A percentile compares a stretch with the other conserved stretches of the same genome.
Evolutionary conservation across 2,888 invertebrate genomes (phyloP).

Genomic region (Apeira syringaria): DNA sequence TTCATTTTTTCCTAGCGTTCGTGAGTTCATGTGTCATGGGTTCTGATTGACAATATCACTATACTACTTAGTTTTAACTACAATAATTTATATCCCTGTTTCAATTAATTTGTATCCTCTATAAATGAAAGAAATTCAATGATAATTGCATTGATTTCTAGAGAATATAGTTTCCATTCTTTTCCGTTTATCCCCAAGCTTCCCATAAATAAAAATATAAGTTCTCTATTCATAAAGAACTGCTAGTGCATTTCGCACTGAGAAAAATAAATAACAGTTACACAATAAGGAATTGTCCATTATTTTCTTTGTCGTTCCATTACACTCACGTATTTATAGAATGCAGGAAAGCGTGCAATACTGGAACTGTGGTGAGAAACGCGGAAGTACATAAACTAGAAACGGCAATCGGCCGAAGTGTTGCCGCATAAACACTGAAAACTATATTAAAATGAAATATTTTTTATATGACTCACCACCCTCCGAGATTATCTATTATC

Average conservation of each 20-base stretch:
- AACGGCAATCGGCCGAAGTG: constrained; percentile 22
- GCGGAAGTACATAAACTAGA: constrained; percentile 21
- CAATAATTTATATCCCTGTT: constrained; percentile 43
- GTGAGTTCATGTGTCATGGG: too few relatives aligned
- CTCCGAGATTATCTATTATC: too few relatives aligned
- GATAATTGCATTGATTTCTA: background rate
- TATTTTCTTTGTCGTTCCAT: constrained; percentile 24
- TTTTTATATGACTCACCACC: too few relatives aligned
- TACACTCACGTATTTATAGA: constrained; percentile 26
- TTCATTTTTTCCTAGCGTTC: constrained; percentile 24
- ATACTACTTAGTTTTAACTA: constrained; percentile 30
- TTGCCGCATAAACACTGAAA: constrained; percentile 41
- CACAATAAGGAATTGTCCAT: constrained; percentile 20
- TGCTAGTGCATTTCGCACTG: constrained; percentile 8
- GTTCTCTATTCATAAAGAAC: constrained; percentile 7
- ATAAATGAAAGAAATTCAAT: background rate
- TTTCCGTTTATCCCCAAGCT: too few relatives aligned
- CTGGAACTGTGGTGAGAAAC: constrained; percentile 20
- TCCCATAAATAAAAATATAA: constrained; percentile 8
- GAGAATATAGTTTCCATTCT: constrained; percentile 18
- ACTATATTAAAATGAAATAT: too few relatives aligned
- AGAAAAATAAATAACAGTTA: constrained; percentile 18
- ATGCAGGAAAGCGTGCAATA: constrained; percentile 29
- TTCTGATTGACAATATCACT: too few relatives aligned
- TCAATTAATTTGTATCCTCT: constrained; percentile 17